Percentiles rank a stretch among this genome's conserved stretches.
These are phyloP conservation scores for Odocoileus virginianus DNA, from an alignment of 2,113 vertebrate species.

Conservation along the genomic window DNA sequence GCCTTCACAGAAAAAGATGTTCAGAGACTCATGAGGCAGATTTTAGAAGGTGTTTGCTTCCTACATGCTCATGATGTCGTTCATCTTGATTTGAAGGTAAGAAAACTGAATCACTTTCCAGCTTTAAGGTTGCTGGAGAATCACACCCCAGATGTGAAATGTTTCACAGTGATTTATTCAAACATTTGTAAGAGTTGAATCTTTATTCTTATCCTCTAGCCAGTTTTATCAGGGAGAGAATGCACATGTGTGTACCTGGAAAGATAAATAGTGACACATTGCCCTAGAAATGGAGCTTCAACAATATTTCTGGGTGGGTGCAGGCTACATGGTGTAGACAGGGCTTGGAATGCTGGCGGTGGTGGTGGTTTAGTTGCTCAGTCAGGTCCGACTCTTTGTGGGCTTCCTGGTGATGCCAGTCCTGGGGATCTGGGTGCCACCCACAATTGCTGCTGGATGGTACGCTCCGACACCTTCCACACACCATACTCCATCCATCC, in stretches of 20 bases:
- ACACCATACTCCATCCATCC: fast-evolving
- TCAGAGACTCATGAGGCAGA: conserved; percentile 91
- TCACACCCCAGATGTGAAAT: background rate
- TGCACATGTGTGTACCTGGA: background rate
- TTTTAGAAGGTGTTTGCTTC: conserved; percentile 91
- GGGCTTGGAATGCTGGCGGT: background rate
- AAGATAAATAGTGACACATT: background rate
- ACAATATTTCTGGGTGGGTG: background rate
- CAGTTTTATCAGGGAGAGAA: background rate
- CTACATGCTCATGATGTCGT: conserved; percentile 91
- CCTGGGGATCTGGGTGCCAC: background rate
- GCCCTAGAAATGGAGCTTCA: background rate
- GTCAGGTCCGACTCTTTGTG: background rate
- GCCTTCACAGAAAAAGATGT: conserved; percentile 96
- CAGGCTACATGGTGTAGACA: background rate
- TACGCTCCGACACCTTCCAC: background rate
- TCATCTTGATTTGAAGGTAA: conserved; percentile 95
- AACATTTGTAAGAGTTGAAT: background rate
- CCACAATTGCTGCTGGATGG: background rate
- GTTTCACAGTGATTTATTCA: background rate
- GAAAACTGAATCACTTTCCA: background rate
- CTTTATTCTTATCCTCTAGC: background rate
- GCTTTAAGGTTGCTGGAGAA: background rate
- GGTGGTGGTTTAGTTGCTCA: background rate
- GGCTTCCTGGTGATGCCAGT: background rate